Evolutionary conservation across 2,888 invertebrate genomes (phyloP).

Genomic region (Lycocerus yunnanus): DNA sequence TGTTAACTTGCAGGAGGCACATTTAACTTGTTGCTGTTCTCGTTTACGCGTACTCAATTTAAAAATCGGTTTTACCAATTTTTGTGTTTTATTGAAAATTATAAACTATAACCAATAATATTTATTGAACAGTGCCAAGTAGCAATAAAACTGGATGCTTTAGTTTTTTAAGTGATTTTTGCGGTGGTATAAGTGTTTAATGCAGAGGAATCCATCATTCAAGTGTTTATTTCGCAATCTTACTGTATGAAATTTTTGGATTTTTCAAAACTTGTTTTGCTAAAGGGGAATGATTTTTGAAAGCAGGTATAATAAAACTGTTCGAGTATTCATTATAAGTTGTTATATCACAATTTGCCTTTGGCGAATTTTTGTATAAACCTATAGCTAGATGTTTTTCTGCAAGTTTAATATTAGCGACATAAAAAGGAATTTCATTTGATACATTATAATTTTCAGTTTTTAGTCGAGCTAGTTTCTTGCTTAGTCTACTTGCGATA

Average conservation of each 20-base stretch:
- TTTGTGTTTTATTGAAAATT: slow-evolving; percentile 10
- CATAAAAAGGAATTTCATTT: neutral
- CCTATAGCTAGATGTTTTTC: neutral
- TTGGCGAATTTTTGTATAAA: neutral
- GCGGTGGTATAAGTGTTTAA: slow-evolving; percentile 4
- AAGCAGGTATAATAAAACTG: neutral
- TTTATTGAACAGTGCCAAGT: slow-evolving; percentile 2
- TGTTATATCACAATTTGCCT: neutral
- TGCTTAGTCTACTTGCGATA: neutral
- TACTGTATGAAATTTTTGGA: slow-evolving; percentile 5
- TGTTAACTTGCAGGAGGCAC: neutral
- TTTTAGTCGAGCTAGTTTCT: neutral
- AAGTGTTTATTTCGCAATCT: neutral
- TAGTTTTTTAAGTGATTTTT: slow-evolving; percentile 7
- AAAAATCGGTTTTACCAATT: neutral
- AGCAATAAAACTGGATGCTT: slow-evolving; percentile 8
- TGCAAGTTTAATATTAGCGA: neutral
- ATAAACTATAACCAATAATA: neutral
- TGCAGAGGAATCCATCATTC: slow-evolving; percentile 3
- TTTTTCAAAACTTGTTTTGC: neutral
- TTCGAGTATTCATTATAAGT: neutral
- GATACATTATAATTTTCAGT: slow-evolving; percentile 2
- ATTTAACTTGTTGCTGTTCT: neutral
- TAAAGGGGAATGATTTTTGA: neutral
- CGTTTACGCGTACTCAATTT: slow-evolving; percentile 10